Conservation (phyloP, 2,113 vertebrate species). For the Cyanistes caeruleus region DNA sequence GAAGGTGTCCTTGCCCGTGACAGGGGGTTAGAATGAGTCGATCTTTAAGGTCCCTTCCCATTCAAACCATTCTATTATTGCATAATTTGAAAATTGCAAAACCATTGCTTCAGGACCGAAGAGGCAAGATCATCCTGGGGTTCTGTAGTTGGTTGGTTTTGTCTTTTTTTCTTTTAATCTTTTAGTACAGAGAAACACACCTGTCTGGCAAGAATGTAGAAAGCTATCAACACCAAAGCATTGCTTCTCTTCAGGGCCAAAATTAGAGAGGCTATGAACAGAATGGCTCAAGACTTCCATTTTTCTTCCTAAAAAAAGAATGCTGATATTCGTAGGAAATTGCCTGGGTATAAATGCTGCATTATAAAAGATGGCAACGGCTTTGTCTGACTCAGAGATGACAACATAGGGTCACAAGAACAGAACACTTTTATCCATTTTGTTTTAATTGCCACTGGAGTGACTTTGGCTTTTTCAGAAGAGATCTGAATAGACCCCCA, state of each 20-base stretch:
- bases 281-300: background rate
- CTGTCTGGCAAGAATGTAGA: background rate
- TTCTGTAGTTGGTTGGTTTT: background rate
- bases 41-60: background rate
- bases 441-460: background rate
- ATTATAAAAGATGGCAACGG: background rate
- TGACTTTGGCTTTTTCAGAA: background rate
- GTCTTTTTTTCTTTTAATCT: background rate
- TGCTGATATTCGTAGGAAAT: background rate
- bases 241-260: background rate
- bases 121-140: background rate
- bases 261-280: background rate
- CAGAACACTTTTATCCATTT: background rate
- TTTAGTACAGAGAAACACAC: background rate
- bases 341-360: background rate
- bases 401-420: background rate
- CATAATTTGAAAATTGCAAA: background rate
- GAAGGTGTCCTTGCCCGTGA: background rate
- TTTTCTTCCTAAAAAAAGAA: background rate
- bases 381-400: background rate
- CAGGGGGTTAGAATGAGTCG: rapidly evolving
- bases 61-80: background rate
- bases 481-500: background rate
- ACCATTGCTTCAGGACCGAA: background rate
- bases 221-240: background rate